Evolutionary conservation across 2,888 invertebrate genomes (phyloP), one percentile per base, ranked within the genome.

Genomic region (Apodemia mormo): DNA sequence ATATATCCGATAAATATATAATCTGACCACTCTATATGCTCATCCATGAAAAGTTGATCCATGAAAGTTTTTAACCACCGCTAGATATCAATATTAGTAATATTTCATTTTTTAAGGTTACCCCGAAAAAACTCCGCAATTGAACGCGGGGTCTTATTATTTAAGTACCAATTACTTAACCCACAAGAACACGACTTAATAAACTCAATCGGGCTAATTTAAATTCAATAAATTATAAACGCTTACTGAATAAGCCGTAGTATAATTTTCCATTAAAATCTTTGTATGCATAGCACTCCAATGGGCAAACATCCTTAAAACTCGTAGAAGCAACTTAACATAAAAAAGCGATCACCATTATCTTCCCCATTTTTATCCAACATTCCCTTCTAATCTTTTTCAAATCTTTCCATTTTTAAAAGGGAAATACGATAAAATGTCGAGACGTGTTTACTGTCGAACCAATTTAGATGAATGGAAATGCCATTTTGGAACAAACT

Each of bases 341-440:
- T 37, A 64, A 64, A 64, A 64, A 33, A 14, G 14, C 37, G 64
- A 64, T 64, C 33, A 64, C 30, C 33, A 64, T 64, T 37, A 64
- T 64, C 64, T 33, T 12, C 9, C 33, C 33, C 64, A 64, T 64
- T 64, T 64, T 64, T 64, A 64, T 64, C 58, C 54, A 22, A 22
- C 54, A 54, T 49, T 49, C 54, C n/a, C 30, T 64, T 64, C 37
- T 37, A 64, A 67, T 67, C 67, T 65, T 56, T 68, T 56, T 68
- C 45, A 33, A 40, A 68, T 37, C 43, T 37, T 52, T 37, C 37
- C 33, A 40, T 56, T 58, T 43, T 43, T 12, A 56, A 8, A 22
- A 37, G n/a, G 40, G 37, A 22, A 45, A 22, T 67, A 49, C 49
- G 67, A 64, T 45, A 67, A 43, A 43, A 14, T 49, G 49, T 49